A percentile compares a stretch with the other conserved stretches of the same genome.
Conservation (phyloP, 1,140 invertebrate species). For the Bombus sylvicola region DNA sequence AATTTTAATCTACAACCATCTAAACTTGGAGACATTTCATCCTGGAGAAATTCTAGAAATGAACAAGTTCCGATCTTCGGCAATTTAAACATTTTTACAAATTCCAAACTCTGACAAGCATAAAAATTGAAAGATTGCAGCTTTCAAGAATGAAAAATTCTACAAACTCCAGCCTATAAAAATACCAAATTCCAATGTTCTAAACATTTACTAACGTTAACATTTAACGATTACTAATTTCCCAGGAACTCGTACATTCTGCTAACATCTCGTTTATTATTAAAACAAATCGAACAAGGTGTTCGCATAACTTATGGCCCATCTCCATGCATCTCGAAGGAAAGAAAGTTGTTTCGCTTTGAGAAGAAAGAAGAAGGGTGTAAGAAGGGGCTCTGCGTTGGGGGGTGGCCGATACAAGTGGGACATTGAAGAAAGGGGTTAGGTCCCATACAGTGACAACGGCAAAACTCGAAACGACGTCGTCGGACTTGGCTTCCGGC, state of each 20-base stretch:
- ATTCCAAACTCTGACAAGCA: neutral
- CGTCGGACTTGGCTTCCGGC: slow-evolving; percentile 82
- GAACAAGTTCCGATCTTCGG: no score
- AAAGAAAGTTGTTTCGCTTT: slow-evolving; percentile 16
- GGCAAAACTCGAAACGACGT: slow-evolving; percentile 82
- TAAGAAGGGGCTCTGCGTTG: slow-evolving; percentile 56
- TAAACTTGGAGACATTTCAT: no score
- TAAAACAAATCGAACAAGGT: neutral
- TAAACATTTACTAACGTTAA: neutral
- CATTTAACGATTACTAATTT: neutral
- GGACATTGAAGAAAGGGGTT: slow-evolving; percentile 76
- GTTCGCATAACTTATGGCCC: neutral
- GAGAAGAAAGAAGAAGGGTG: slow-evolving; percentile 26
- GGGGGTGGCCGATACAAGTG: slow-evolving; percentile 68
- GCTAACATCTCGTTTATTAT: neutral
- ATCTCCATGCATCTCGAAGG: slow-evolving; percentile 32
- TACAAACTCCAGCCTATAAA: neutral
- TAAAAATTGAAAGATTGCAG: neutral
- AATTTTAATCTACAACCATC: no score
- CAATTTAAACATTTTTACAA: neutral
- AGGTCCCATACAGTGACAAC: slow-evolving; percentile 75
- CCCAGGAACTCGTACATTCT: neutral
- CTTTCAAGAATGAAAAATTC: no score
- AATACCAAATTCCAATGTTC: neutral
- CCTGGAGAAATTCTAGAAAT: no score